Conservation (phyloP, 2,888 invertebrate species). For the Odontocerum albicorne region DNA sequence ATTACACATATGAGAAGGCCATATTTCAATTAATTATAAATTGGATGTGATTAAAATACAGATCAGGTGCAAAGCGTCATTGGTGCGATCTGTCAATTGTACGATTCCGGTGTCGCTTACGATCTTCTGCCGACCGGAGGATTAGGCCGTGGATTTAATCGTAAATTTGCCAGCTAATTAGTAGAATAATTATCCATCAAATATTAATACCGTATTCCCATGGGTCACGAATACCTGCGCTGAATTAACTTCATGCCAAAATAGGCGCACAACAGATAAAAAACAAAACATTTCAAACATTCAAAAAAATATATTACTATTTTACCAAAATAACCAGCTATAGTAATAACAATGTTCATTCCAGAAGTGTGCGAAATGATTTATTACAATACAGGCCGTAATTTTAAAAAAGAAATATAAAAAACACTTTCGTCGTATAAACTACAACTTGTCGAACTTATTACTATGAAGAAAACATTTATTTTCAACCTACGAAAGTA, state of each 20-base stretch:
- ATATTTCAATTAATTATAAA: slow-evolving; percentile 34
- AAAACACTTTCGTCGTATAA: no score
- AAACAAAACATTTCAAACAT: no score
- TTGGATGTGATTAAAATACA: slow-evolving; percentile 23
- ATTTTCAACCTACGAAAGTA: no score
- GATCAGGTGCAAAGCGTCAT: slow-evolving; percentile 6
- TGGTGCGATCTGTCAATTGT: background rate
- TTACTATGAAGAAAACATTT: no score
- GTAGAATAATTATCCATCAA: slow-evolving; percentile 33
- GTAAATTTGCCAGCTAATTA: slow-evolving; percentile 34
- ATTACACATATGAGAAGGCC: slow-evolving; percentile 26
- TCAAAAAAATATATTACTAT: no score
- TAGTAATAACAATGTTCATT: no score
- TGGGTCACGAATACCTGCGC: slow-evolving; percentile 15
- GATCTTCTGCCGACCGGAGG: slow-evolving; percentile 1
- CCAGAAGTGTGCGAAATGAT: no score
- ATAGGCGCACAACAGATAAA: no score
- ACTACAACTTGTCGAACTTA: no score
- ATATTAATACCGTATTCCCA: slow-evolving; percentile 28
- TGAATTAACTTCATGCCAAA: slow-evolving; percentile 14
- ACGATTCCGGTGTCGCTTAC: slow-evolving; percentile 11
- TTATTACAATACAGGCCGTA: no score
- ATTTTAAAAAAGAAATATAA: no score
- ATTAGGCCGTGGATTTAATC: slow-evolving; percentile 25
- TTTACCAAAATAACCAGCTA: no score